These are phyloP conservation scores for Leucophenga maculata DNA, from an alignment of 2,888 invertebrate species.

Conservation along the genomic window DNA sequence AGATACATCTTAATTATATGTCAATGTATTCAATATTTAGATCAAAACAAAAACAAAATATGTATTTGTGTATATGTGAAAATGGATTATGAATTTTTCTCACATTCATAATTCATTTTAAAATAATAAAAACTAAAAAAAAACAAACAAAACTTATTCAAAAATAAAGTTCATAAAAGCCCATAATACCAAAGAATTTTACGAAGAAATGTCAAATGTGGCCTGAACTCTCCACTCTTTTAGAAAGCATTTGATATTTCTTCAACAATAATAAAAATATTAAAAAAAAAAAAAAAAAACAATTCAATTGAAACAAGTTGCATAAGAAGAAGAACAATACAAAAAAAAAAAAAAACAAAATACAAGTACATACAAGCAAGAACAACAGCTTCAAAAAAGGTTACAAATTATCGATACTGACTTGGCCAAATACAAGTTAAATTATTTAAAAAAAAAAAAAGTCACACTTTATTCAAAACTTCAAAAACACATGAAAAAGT, in stretches of 20 bases:
- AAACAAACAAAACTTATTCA: constrained; percentile 55
- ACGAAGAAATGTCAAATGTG: neutral
- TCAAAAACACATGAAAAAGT: neutral
- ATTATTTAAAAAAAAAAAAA: neutral
- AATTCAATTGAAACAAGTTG: neutral
- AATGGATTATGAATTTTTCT: neutral
- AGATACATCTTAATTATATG: too few species aligned
- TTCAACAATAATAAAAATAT: neutral
- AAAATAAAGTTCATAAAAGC: constrained; percentile 55
- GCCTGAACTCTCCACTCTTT: neutral
- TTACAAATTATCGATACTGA: neutral
- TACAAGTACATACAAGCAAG: too few species aligned
- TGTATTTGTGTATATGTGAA: too few species aligned
- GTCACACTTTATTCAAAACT: neutral
- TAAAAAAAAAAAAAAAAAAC: too few species aligned
- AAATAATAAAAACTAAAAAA: neutral
- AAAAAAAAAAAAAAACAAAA: too few species aligned
- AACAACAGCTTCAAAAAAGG: too few species aligned
- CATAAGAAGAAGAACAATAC: too few species aligned
- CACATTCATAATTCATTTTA: neutral
- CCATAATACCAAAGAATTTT: constrained; percentile 30
- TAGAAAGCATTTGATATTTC: neutral
- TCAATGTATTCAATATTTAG: too few species aligned
- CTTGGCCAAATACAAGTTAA: neutral
- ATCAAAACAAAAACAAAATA: too few species aligned